phyloP scores from a whole-genome alignment of 2,113 vertebrate genomes.

The Amia ocellicauda region DNA sequence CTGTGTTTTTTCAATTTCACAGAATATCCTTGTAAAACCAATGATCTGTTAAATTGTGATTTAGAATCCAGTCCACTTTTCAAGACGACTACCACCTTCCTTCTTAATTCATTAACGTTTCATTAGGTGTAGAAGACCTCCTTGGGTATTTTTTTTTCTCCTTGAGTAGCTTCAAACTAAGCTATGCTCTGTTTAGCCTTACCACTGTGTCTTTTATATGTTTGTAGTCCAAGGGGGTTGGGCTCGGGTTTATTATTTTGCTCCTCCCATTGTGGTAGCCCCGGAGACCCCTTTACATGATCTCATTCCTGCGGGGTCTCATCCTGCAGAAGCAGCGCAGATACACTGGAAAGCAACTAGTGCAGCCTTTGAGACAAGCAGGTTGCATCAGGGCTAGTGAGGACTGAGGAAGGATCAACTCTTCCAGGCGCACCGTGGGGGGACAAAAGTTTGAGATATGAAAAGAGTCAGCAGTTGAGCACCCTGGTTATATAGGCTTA shows the following conservation, averaged over 20 bases:
- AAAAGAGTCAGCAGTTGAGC: not conserved
- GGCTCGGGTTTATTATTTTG: constrained; percentile 57
- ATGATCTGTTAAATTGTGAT: no score
- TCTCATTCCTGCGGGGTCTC: constrained; percentile 40
- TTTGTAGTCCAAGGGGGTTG: constrained; percentile 65
- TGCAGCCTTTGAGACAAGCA: constrained; percentile 13
- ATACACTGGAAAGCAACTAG: constrained; percentile 35
- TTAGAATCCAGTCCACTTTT: no score
- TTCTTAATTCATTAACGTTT: no score
- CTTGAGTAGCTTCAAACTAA: constrained; percentile 45
- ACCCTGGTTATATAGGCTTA: not conserved
- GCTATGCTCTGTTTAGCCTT: constrained; percentile 43
- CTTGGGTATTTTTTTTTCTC: no score
- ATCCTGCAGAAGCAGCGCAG: constrained; percentile 35
- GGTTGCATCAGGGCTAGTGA: constrained; percentile 13
- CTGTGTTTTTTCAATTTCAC: no score
- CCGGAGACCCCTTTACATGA: constrained; percentile 51
- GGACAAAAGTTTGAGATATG: not conserved
- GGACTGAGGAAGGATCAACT: not conserved
- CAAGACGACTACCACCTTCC: no score
- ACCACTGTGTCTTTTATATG: constrained; percentile 62
- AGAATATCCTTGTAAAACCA: no score
- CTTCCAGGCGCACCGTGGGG: not conserved
- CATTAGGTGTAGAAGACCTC: not conserved
- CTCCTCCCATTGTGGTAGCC: constrained; percentile 71